phyloP scores from a whole-genome alignment of 2,888 invertebrate species.

The Mesorhabditis belari region DNA sequence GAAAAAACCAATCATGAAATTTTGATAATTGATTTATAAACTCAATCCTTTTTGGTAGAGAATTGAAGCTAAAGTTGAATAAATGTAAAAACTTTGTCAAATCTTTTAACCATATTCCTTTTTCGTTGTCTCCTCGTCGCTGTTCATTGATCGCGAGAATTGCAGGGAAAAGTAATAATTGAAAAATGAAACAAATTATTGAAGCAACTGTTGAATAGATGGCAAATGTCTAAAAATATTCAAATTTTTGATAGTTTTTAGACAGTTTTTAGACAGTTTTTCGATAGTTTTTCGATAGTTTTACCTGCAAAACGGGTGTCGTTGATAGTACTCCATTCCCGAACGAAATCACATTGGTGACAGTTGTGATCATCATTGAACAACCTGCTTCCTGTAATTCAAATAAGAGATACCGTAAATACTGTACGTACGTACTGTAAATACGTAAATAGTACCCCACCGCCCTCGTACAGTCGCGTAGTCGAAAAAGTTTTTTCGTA shows the following conservation, averaged over 20 bases:
- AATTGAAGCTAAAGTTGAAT: too few species aligned
- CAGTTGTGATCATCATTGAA: conserved; percentile 40
- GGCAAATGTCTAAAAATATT: conserved; percentile 28
- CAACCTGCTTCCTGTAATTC: conserved; percentile 31
- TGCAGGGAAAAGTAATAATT: conserved; percentile 37
- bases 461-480: too few species aligned
- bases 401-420: too few species aligned
- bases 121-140: conserved; percentile 4
- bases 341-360: conserved; percentile 40
- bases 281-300: not conserved
- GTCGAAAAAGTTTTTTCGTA: too few species aligned
- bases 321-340: conserved; percentile 40
- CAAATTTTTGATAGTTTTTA: not conserved
- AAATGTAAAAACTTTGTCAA: too few species aligned
- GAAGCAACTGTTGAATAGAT: conserved; percentile 37
- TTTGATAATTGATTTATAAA: not conserved
- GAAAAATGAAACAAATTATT: conserved; percentile 34
- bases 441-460: too few species aligned
- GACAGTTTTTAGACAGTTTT: too few species aligned
- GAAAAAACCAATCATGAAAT: not conserved
- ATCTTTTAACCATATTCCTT: too few species aligned
- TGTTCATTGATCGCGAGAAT: conserved; percentile 31
- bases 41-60: not conserved
- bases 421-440: too few species aligned
- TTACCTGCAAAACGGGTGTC: conserved; percentile 30